Conservation (phyloP, 30 jellyfish, hydroid and myxozoan species). For the Aurelia coerulea region DNA sequence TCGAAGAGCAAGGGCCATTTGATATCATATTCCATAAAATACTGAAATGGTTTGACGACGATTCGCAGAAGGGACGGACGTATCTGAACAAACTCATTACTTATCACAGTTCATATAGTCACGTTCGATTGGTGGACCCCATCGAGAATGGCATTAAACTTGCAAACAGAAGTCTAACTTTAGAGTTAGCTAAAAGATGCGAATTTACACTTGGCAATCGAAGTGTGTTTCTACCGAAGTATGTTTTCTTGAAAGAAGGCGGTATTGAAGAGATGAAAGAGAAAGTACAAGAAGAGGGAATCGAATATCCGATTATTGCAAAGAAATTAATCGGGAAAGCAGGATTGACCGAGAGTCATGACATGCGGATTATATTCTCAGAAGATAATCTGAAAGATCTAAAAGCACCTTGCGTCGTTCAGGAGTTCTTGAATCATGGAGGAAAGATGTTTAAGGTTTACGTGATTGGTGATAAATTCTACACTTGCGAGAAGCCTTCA, state of each 20-base stretch:
- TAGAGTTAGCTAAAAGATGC: constrained; percentile 77
- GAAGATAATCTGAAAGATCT: constrained; percentile 68
- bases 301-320: constrained; percentile 76
- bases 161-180: constrained; percentile 79
- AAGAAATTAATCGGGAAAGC: constrained; percentile 84
- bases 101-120: constrained; percentile 29
- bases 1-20: constrained; percentile 97
- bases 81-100: constrained; percentile 65
- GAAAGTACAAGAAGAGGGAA: constrained; percentile 43
- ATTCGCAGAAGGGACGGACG: constrained; percentile 65
- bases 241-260: constrained; percentile 45
- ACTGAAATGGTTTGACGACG: constrained; percentile 85
- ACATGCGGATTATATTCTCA: constrained; percentile 86
- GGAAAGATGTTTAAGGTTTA: constrained; percentile 90
- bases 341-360: constrained; percentile 86
- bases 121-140: constrained; percentile 77
- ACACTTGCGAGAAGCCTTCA: constrained; percentile 96
- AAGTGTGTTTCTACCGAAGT: constrained; percentile 89
- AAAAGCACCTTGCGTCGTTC: constrained; percentile 90
- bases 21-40: constrained; percentile 91
- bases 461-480: constrained; percentile 80
- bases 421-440: constrained; percentile 96
- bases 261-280: constrained; percentile 21
- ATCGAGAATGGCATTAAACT: constrained; percentile 76
- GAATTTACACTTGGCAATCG: constrained; percentile 78